phyloP scores from a whole-genome alignment of 2,888 invertebrate genomes.

The Meteorus cinctellus region DNA sequence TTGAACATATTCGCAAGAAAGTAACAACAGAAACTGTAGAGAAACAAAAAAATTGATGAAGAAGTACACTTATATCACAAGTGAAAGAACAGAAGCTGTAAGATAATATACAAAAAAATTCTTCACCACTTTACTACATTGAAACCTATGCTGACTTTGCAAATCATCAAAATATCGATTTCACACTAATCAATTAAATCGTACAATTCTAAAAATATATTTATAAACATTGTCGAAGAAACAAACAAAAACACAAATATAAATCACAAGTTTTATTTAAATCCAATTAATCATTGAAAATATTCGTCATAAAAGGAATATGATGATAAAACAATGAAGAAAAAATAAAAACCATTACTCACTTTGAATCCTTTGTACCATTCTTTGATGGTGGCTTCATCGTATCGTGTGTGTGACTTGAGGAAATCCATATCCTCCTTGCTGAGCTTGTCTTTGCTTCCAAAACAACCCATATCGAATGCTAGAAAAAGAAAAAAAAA shows the following conservation, averaged over 20 bases:
- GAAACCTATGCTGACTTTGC: constrained; percentile 31
- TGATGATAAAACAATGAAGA: no score
- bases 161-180: constrained; percentile 48
- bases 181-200: constrained; percentile 48
- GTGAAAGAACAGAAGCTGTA: constrained; percentile 3
- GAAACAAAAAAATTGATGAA: not conserved
- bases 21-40: not conserved
- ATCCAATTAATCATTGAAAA: not conserved
- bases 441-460: constrained; percentile 96
- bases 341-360: constrained; percentile 68
- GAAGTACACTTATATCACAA: not conserved
- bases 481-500: constrained; percentile 66
- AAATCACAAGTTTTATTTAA: not conserved
- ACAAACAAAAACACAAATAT: not conserved
- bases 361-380: constrained; percentile 99
- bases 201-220: constrained; percentile 18
- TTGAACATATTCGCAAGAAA: no score
- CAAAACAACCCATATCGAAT: constrained; percentile 90
- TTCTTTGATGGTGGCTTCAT: constrained; percentile 99
- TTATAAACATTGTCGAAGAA: not conserved
- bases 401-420: constrained; percentile 97
- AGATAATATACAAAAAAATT: not conserved
- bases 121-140: not conserved
- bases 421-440: constrained; percentile 99
- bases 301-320: not conserved